Conservation (phyloP, 2,797 vertebrate species). For the Linurgus olivaceus region DNA sequence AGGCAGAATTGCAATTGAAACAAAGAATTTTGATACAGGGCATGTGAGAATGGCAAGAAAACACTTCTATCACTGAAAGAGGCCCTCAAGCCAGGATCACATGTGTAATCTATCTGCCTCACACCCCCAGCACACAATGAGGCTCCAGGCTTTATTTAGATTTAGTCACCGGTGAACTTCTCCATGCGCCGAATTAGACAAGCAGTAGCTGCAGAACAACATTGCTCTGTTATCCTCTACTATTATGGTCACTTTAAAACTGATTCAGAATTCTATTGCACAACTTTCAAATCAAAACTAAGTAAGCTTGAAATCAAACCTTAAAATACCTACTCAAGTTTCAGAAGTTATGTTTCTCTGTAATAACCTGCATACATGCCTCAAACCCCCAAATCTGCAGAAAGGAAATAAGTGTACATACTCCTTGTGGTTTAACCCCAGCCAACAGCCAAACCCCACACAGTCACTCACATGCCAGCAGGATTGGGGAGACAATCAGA, state of each 20-base stretch:
- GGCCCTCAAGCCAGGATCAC: neutral
- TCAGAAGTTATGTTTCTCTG: neutral
- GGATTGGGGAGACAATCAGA: rapidly evolving
- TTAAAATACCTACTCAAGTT: neutral
- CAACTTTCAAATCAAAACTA: neutral
- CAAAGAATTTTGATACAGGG: neutral
- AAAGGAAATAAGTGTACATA: neutral
- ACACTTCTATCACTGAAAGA: neutral
- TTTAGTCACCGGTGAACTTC: neutral
- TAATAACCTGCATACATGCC: neutral
- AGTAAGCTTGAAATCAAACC: neutral
- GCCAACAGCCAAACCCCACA: neutral
- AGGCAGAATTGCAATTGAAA: neutral
- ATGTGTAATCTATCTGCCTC: neutral
- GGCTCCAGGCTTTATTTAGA: neutral
- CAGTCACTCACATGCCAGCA: neutral
- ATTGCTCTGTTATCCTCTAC: neutral
- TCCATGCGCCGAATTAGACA: neutral
- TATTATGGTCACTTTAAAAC: neutral
- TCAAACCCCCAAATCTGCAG: neutral
- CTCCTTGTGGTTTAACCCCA: neutral
- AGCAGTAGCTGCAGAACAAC: neutral
- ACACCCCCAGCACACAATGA: neutral
- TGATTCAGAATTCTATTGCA: neutral
- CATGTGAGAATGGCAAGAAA: neutral